A percentile compares a stretch with the other conserved stretches of the same genome.
phyloP scores from a whole-genome alignment of 1,140 invertebrate species.

The Drosophila ananassae region DNA sequence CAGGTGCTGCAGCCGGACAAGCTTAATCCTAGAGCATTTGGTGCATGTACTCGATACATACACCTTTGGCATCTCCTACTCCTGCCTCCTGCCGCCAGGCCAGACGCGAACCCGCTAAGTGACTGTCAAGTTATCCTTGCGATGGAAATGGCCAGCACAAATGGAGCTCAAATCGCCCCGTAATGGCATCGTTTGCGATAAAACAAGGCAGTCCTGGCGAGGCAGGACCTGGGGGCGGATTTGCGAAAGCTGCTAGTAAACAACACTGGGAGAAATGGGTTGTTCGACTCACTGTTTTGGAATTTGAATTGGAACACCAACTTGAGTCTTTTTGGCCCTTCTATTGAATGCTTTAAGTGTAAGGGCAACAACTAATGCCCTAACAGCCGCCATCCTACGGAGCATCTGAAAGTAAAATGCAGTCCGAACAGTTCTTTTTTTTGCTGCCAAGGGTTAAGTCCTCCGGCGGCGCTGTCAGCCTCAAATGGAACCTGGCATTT shows the following conservation, averaged over 20 bases:
- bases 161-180: slow-evolving; percentile 66
- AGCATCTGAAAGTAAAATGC: slow-evolving; percentile 59
- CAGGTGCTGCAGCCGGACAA: slow-evolving; percentile 55
- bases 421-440: slow-evolving; percentile 55
- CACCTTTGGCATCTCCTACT: slow-evolving; percentile 25
- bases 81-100: background rate
- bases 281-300: background rate
- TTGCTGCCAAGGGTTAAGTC: slow-evolving; percentile 60
- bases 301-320: no score
- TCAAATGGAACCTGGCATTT: slow-evolving; percentile 58
- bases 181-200: slow-evolving; percentile 62
- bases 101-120: slow-evolving; percentile 50
- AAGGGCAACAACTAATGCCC: slow-evolving; percentile 10
- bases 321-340: background rate
- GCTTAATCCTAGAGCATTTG: slow-evolving; percentile 55
- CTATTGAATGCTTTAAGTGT: slow-evolving; percentile 3
- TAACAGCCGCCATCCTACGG: slow-evolving; percentile 2
- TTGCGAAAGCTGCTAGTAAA: slow-evolving; percentile 25
- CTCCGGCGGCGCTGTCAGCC: slow-evolving; percentile 8
- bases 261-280: slow-evolving; percentile 13
- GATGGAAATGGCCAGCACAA: slow-evolving; percentile 56
- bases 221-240: background rate
- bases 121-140: slow-evolving; percentile 66
- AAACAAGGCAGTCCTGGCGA: slow-evolving; percentile 34
- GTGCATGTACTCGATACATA: slow-evolving; percentile 47